Evolutionary conservation across 2,113 vertebrate species (phyloP).

Genomic region (Xyrauchen texanus): DNA sequence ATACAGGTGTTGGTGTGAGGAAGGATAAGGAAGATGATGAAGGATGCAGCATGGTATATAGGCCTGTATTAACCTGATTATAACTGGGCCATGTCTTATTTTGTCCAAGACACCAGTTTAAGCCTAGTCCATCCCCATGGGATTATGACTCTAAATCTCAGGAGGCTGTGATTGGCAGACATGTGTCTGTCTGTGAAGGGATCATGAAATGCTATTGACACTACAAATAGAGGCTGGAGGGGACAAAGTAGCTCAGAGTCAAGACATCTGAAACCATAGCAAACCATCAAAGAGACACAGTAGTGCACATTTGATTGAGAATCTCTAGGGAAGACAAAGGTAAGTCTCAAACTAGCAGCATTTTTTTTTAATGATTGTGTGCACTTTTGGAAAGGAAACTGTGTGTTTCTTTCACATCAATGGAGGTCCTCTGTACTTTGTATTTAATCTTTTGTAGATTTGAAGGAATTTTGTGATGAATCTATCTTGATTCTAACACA

Average conservation of each 20-base stretch:
- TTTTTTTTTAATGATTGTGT: background rate
- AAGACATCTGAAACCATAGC: slow-evolving; percentile 26
- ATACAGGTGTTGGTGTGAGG: slow-evolving; percentile 17
- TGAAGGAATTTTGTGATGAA: too few relatives aligned
- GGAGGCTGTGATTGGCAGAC: slow-evolving; percentile 60
- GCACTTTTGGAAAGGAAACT: background rate
- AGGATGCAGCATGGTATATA: slow-evolving; percentile 29
- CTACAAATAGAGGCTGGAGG: slow-evolving; percentile 68
- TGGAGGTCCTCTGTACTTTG: background rate
- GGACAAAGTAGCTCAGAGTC: slow-evolving; percentile 32
- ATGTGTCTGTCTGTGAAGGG: slow-evolving; percentile 56
- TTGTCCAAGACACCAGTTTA: slow-evolving; percentile 20
- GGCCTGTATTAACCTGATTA: slow-evolving; percentile 58
- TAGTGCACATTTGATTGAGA: background rate
- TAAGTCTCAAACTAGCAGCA: slow-evolving; percentile 20
- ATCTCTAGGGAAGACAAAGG: slow-evolving; percentile 3
- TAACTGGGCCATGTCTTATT: slow-evolving; percentile 63
- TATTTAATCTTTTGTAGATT: background rate
- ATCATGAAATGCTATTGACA: slow-evolving; percentile 37
- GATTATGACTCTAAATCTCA: slow-evolving; percentile 63
- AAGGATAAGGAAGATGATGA: background rate
- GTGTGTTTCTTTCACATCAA: background rate
- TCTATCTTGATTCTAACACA: too few relatives aligned
- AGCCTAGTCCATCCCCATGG: slow-evolving; percentile 4
- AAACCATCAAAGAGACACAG: background rate